Evolutionary conservation across 2,797 vertebrate species (phyloP), one percentile per base, ranked within the genome.

Genomic region (Cossypha polioptera): DNA sequence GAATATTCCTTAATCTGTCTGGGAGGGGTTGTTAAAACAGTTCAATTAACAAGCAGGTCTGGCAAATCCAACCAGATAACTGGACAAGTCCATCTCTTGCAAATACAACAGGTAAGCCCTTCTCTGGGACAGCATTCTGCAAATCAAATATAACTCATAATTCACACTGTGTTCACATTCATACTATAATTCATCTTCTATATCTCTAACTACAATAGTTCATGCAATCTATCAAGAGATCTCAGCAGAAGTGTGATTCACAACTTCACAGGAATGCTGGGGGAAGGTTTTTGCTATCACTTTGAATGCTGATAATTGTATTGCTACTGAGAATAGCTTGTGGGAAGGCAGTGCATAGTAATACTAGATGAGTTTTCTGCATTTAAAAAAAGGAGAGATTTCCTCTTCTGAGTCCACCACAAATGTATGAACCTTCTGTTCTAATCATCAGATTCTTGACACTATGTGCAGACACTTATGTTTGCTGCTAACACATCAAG

Each of bases 171-270:
- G 35, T 51, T 90, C 57, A 65, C 33, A 58, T 76, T 62, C n/a
- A 47, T 69, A 28, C 21, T 62, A 21, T 55, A 86, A 88, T 67
- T 80, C 20, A 83, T 57, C 36, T n/a, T 53, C 61, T 82, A 58
- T 65, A 92, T 48, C 61, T 57, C 57, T 78, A 63, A 58, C 59
- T 65, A 63, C 13, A 26, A 14, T 45, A 80, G 53, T 40, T 77
- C 53, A 45, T 16, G 10, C n/a, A 82, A 59, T 38, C 66, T 79
- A 28, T 74, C 84, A 80, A 73, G 75, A 89, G 16, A 38, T 68
- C 76, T 81, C 67, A 53, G 78, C 36, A 80, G 36, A 95, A 93
- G 59, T 10, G 68, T 50, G 81, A 92, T 65, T 95, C 81, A 87
- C 74, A 92, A 0, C 72, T 93, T 89, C 66, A 65, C 86, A 93